Base-by-base conservation (phyloP, 2,888 invertebrate genomes). In the Penaeus monodon region DNA sequence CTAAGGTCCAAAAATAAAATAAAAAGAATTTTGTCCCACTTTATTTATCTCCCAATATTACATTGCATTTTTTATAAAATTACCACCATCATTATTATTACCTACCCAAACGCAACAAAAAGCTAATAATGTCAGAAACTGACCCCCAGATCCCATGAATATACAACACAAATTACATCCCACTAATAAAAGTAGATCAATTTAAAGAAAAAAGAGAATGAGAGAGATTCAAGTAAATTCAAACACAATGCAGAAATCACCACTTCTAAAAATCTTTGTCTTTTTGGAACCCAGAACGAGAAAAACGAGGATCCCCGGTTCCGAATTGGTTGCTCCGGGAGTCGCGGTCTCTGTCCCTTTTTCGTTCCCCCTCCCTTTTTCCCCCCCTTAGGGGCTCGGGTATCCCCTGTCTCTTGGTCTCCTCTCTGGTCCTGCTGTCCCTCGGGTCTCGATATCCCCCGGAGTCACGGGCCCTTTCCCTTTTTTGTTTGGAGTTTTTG, bases 361-460 rank as follows among this genome's bases (percentile, higher is more conserved):
- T 64, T 20, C 73, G 70, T 29, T 86, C 88, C 57, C 88, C 80
- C 66, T 89, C 89, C 22, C 81, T 80, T 24, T 24, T 81, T 77
- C n/a, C 17, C 74, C 14, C 66, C 70, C 68, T 85, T 33, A 17
- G 77, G 80, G 74, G 84, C 86, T 57, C 89, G 65, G 22, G 57
- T 70, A 20, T 84, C 84, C 22, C 84, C 78, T 76, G 29, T 88
- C 89, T 20, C 78, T 78, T 22, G 77, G 57, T 81, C 89, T 80
- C 88, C 89, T 74, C 90, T 79, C 78, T 83, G 87, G 88, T 81
- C 89, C 91, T 85, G 63, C 89, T 90, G 81, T 91, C 91, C 49
- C 91, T 86, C 44, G 90, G 91, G 79, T 91, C 91, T 77, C 91
- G 86, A 78, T 90, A 88, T 68, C 87, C 77, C 88, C 90, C 85